These are phyloP conservation scores for Mesitornis unicolor DNA, from an alignment of 2,113 vertebrate species.

Conservation along the genomic window DNA sequence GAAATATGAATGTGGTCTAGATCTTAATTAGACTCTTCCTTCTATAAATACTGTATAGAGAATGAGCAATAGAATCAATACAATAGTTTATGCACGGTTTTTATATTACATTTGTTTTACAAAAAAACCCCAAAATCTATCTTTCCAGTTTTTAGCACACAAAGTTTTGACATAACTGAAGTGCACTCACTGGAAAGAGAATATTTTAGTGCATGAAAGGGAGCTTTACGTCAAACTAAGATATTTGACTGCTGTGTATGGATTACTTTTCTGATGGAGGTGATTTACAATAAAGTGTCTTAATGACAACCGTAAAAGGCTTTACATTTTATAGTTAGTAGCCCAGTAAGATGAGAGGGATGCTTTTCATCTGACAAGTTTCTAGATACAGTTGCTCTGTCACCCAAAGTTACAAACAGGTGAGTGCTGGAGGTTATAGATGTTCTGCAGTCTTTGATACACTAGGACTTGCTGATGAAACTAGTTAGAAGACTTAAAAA, in stretches of 20 bases:
- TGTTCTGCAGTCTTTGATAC: background rate
- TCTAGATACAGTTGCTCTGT: background rate
- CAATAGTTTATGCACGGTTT: background rate
- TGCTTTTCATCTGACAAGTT: background rate
- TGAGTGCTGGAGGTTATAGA: background rate
- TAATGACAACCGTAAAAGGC: background rate
- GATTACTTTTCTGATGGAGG: background rate
- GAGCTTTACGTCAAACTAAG: background rate
- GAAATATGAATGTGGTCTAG: background rate
- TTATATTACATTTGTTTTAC: background rate
- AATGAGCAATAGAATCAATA: background rate
- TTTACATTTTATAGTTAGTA: background rate
- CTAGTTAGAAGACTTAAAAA: background rate
- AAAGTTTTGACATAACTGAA: background rate
- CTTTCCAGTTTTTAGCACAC: background rate
- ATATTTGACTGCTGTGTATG: background rate
- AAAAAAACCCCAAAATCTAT: background rate
- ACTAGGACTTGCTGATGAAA: background rate
- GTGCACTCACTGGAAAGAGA: background rate
- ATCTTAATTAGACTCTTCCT: background rate
- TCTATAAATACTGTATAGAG: background rate
- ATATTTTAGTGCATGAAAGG: background rate
- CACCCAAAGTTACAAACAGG: background rate
- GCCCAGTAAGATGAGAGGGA: background rate
- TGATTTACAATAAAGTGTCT: background rate